Evolutionary conservation across 2,113 vertebrate species (phyloP).

Genomic region (Microtus oregoni): DNA sequence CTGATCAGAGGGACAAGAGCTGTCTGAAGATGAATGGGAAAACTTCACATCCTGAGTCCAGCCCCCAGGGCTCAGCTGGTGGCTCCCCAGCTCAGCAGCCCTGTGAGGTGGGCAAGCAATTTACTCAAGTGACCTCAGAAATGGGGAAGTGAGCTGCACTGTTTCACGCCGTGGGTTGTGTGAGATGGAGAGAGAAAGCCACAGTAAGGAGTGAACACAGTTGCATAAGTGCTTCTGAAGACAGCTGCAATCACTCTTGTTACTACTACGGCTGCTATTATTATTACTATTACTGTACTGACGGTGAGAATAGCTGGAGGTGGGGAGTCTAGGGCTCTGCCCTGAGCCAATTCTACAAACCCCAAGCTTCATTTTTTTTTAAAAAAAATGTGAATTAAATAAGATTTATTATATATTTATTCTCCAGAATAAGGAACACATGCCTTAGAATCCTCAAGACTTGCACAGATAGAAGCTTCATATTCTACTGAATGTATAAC

Average conservation of each 20-base stretch:
- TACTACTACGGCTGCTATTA: no score
- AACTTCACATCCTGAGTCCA: background rate
- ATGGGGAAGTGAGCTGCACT: background rate
- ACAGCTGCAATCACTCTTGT: background rate
- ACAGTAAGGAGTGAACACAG: background rate
- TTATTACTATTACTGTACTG: background rate
- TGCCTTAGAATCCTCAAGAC: background rate
- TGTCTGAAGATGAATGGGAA: background rate
- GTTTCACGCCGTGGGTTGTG: background rate
- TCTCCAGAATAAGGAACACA: background rate
- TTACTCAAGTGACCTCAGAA: background rate
- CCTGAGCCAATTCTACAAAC: background rate
- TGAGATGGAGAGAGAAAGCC: background rate
- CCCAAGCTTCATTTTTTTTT: background rate
- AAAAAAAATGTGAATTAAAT: background rate
- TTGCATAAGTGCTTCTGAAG: background rate
- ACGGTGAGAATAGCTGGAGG: background rate
- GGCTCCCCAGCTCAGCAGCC: background rate
- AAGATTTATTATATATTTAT: background rate
- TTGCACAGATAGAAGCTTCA: background rate
- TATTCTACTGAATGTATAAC: background rate
- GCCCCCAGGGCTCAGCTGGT: background rate
- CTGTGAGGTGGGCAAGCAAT: background rate
- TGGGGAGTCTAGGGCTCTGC: background rate
- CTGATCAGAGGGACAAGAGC: background rate